Evolutionary conservation across 1,140 invertebrate genomes (phyloP), one percentile per base, ranked within the genome.

Genomic region (Belonocnema kinseyi): DNA sequence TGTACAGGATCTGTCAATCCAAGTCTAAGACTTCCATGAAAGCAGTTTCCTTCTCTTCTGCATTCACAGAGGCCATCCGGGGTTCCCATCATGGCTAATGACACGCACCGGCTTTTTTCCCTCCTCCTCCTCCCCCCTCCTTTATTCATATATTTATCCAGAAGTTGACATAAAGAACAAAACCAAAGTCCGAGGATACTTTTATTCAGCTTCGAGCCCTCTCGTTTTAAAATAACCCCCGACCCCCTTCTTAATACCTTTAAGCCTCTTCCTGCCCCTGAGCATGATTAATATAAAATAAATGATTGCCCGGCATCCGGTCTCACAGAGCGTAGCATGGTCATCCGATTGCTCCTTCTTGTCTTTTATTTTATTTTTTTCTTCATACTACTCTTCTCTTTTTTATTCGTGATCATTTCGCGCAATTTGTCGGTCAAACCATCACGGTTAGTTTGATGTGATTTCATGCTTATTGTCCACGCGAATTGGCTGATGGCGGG

Each of bases 201-300:
- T 79, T 78, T 74, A 75, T 79, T 74, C 73, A 79, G 80, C 79
- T 84, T 80, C 80, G 19, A 50, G 26, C 53, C 51, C 50, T 50
- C 52, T 72, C 46, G 40, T 73, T 73, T 46, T 16, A n/a, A 40
- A 40, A 6, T 72, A 81, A 77, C 77, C 76, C 81, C 81, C 77
- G 72, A 33, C 74, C 72, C 78, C 80, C 78, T 80, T 81, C 84
- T 85, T 79, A 79, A 81, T 88, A 82, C 82, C 82, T 81, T 75
- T 77, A 77, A 50, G 73, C 80, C 66, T 76, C 74, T 88, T 88
- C 84, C 86, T 88, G 85, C 86, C 75, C 82, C 81, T 80, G 80
- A 82, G 81, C 80, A 87, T 88, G 88, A 91, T 90, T 91, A 89
- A 91, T 91, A 90, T 90, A 88, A 88, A 91, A 90, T 90, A 88